These are phyloP conservation scores for Cathartes aura DNA, from an alignment of 2,113 vertebrate genomes.

Conservation along the genomic window DNA sequence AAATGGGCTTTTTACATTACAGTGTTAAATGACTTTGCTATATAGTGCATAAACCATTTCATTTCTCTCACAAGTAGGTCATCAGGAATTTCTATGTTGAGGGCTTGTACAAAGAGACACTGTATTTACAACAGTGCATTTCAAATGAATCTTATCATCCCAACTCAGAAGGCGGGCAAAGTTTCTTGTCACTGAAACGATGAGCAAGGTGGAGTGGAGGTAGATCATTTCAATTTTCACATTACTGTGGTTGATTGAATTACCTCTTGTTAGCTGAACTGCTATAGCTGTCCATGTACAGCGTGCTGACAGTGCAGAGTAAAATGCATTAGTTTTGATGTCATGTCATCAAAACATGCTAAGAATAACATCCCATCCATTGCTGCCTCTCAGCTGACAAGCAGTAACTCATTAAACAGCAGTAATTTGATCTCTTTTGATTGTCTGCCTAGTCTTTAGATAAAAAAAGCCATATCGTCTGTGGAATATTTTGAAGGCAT, in stretches of 20 bases:
- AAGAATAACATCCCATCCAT: not conserved
- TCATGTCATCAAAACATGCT: not conserved
- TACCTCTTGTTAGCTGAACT: not conserved
- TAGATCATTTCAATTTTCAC: not conserved
- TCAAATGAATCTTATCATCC: not conserved
- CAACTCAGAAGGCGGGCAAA: not conserved
- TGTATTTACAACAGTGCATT: accelerated
- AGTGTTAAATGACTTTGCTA: not conserved
- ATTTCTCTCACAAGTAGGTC: not conserved
- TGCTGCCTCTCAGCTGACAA: not conserved
- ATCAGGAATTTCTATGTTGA: not conserved
- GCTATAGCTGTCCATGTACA: not conserved
- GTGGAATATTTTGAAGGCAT: not conserved
- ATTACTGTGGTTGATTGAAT: not conserved
- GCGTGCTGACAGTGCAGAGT: not conserved
- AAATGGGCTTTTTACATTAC: not conserved
- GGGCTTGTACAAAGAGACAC: not conserved
- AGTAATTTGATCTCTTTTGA: not conserved
- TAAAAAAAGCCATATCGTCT: accelerated
- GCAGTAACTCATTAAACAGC: not conserved
- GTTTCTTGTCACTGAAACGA: not conserved
- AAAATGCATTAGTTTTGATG: not conserved
- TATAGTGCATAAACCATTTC: not conserved
- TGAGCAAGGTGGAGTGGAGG: not conserved
- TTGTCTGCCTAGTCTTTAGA: not conserved